These are phyloP conservation scores for Prietella phreatophila DNA, from an alignment of 2,113 vertebrate genomes.

Conservation along the genomic window DNA sequence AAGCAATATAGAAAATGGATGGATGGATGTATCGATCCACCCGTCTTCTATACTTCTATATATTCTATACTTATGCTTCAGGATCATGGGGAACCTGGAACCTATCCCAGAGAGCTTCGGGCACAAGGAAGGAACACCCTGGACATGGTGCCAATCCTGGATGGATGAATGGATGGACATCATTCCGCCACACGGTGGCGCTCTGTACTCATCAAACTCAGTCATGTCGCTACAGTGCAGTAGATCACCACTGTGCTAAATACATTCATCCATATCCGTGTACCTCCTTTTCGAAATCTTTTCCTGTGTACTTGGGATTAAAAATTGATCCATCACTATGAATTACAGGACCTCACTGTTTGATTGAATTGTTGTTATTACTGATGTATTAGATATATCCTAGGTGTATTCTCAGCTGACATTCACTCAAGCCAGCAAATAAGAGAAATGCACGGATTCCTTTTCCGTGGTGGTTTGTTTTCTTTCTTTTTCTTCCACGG, in stretches of 20 bases:
- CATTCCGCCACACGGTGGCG: slow-evolving; percentile 65
- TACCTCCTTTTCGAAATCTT: slow-evolving; percentile 58
- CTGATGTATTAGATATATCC: background rate
- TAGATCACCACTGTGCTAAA: slow-evolving; percentile 50
- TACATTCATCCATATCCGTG: slow-evolving; percentile 51
- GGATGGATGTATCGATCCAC: too few relatives aligned
- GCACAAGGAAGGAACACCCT: too few relatives aligned
- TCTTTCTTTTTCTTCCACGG: background rate
- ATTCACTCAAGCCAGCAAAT: background rate
- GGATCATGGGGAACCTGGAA: too few relatives aligned
- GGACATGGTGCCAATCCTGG: too few relatives aligned
- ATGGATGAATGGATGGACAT: too few relatives aligned
- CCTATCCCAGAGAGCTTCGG: too few relatives aligned
- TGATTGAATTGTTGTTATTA: background rate
- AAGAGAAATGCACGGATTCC: too few relatives aligned
- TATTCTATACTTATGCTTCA: too few relatives aligned
- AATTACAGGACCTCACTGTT: background rate
- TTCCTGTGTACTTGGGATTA: slow-evolving; percentile 56
- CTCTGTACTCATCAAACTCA: slow-evolving; percentile 64
- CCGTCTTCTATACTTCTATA: too few relatives aligned
- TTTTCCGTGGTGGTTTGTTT: too few relatives aligned
- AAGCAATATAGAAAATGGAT: too few relatives aligned
- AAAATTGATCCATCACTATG: background rate
- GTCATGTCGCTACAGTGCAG: background rate
- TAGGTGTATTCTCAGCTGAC: background rate